Evolutionary conservation across 2,113 vertebrate species (phyloP), one percentile per base, ranked within the genome.

Genomic region (Alligator mississippiensis): DNA sequence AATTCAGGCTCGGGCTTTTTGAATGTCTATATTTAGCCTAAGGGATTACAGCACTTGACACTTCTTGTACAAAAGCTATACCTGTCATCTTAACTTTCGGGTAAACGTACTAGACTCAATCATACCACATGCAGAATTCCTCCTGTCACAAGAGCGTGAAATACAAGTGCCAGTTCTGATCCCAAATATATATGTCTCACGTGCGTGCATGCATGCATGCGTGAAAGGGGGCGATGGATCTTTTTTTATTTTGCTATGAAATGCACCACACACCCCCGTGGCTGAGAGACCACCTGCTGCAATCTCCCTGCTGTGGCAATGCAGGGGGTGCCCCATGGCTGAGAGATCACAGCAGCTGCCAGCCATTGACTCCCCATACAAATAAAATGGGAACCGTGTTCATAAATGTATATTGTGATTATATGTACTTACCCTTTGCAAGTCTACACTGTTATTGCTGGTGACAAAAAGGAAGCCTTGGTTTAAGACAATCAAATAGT

Each of bases 181-280:
- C 30, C 30, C 86, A 85, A 60, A 6, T 3, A 3, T 54, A 11
- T 4, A 4, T 9, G 4, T 0, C 0, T 38, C 30, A 22, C 62
- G 58, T 58, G 14, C 8, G 47, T 47, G 18, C 24, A 6, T 54
- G 38, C 38, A 5, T 38, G 38, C 38, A 5, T 8, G 38, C 47
- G 9, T 47, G 47, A 8, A 47, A 8, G 47, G 9, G 47, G 47
- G 47, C 7, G 7, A 47, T 47, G 47, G 47, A 47, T 47, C 38
- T 47, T 47, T 47, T 47, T 47, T 47, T 47, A 47, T 47, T 47
- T 47, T 47, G 47, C 9, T 47, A 47, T 8, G 47, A 47, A 47
- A 47, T 47, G 47, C 47, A 47, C 47, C 47, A 47, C 47, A 47
- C 47, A 9, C 47, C 47, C 47, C 47, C 47, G 7, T 47, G 47